phyloP scores from a whole-genome alignment of 2,797 vertebrate genomes.

The Brachyalestes nurse region DNA sequence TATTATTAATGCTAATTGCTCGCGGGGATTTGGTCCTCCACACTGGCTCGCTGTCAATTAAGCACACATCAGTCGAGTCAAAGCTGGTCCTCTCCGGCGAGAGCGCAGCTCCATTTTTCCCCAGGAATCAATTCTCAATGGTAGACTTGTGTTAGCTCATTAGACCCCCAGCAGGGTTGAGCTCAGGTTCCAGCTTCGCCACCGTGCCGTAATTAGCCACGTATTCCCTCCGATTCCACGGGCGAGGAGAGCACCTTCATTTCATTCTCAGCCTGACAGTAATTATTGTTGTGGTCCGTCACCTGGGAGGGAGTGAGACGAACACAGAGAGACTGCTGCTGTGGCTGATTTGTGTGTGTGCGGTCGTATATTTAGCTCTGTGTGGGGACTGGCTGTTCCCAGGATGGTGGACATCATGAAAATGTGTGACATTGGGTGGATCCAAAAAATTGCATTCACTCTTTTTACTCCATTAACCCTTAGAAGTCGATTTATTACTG shows the following conservation, averaged over 20 bases:
- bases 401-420: background rate
- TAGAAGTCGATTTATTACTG: background rate
- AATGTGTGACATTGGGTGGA: background rate
- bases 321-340: constrained; percentile 57
- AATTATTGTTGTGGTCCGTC: constrained; percentile 80
- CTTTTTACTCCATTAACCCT: background rate
- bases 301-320: constrained; percentile 64
- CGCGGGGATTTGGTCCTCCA: constrained; percentile 66
- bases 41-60: constrained; percentile 76
- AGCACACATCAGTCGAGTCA: constrained; percentile 76
- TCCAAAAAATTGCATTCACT: background rate
- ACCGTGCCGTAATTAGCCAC: constrained; percentile 79
- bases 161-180: constrained; percentile 74
- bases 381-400: constrained; percentile 3
- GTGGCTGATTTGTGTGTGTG: background rate
- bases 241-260: constrained; percentile 68
- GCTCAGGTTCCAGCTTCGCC: constrained; percentile 70
- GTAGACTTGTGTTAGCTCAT: constrained; percentile 81
- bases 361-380: constrained; percentile 8
- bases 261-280: constrained; percentile 72
- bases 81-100: constrained; percentile 70
- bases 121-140: constrained; percentile 79
- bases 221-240: constrained; percentile 54
- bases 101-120: constrained; percentile 42
- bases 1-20: constrained; percentile 75